These are phyloP conservation scores for Sinopyrophorus schimmeli DNA, from an alignment of 2,888 invertebrate genomes.

Conservation along the genomic window DNA sequence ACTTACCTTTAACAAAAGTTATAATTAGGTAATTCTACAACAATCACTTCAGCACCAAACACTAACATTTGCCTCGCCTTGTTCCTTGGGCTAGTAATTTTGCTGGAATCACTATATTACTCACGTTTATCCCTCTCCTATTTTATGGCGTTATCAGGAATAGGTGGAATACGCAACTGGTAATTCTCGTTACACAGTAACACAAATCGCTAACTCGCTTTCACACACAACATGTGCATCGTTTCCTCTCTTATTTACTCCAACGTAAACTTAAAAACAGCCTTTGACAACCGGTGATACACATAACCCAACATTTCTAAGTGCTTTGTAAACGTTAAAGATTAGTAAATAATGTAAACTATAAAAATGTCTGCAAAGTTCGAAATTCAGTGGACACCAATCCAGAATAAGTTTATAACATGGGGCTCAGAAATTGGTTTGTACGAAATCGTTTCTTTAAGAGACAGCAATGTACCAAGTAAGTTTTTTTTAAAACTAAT, in stretches of 20 bases:
- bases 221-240: not conserved
- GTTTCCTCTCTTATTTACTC: not conserved
- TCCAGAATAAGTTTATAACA: constrained; percentile 81
- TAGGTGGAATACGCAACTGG: not conserved
- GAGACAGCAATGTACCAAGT: constrained; percentile 58
- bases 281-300: constrained; percentile 4
- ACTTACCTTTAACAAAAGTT: not conserved
- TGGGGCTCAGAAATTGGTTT: constrained; percentile 90
- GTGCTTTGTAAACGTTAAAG: no score
- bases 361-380: constrained; percentile 61
- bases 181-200: not conserved
- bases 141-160: constrained; percentile 1
- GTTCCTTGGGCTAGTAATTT: constrained; percentile 11
- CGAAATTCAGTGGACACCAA: constrained; percentile 88
- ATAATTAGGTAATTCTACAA: not conserved
- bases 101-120: constrained; percentile 17
- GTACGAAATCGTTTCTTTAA: constrained; percentile 72
- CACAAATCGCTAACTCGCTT: not conserved
- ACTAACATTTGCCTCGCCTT: constrained; percentile 16
- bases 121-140: constrained; percentile 19
- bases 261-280: not conserved
- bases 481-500: no score
- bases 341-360: no score
- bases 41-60: not conserved
- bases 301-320: constrained; percentile 12